Evolutionary conservation across 2,113 vertebrate genomes (phyloP).

Genomic region (Sander vitreus): DNA sequence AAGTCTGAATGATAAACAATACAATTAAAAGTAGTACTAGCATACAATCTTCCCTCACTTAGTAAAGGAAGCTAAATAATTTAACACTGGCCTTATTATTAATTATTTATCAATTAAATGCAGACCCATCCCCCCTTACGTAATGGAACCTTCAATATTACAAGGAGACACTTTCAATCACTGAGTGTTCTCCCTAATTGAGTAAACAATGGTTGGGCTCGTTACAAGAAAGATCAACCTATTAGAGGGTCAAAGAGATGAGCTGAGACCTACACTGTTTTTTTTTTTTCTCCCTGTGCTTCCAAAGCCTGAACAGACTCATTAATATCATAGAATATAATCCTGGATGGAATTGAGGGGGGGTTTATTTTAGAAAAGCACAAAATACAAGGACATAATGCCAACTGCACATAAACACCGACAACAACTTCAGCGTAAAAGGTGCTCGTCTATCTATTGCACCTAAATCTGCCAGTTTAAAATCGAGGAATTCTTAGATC

Average conservation of each 20-base stretch:
- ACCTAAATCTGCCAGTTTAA: no score
- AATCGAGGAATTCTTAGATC: no score
- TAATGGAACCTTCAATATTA: constrained; percentile 53
- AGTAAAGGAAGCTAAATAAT: constrained; percentile 63
- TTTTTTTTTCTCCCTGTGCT: no score
- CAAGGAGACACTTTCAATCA: constrained; percentile 57
- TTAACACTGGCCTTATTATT: constrained; percentile 54
- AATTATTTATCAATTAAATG: constrained; percentile 66
- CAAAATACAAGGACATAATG: not conserved
- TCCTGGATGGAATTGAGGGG: not conserved
- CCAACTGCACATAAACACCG: not conserved
- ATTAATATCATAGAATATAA: not conserved
- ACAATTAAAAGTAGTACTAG: constrained; percentile 52
- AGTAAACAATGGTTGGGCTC: constrained; percentile 48
- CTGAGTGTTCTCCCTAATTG: constrained; percentile 45
- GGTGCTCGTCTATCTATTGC: not conserved
- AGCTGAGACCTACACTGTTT: not conserved
- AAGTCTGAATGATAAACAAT: constrained; percentile 52
- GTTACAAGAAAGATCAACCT: constrained; percentile 47
- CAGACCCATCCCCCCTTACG: constrained; percentile 26
- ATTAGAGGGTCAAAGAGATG: constrained; percentile 32
- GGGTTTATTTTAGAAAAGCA: not conserved
- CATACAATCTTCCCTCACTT: constrained; percentile 29
- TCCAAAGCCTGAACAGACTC: not conserved
- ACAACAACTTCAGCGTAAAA: not conserved